phyloP scores from a whole-genome alignment of 2,113 vertebrate species.

The Acrocephalus kingi region DNA sequence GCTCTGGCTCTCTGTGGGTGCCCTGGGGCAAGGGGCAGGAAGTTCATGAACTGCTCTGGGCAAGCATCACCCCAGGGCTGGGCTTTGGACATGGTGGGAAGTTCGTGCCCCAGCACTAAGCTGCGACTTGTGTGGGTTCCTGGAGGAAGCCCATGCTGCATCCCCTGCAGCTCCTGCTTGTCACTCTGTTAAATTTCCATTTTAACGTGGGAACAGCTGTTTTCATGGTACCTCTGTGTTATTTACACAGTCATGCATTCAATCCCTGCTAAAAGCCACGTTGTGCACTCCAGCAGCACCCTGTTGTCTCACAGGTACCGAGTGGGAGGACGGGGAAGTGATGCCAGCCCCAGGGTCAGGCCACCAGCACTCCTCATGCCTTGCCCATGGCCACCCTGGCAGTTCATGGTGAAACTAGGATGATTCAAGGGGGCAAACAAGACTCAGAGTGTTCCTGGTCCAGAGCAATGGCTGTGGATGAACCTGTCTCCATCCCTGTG shows the following conservation, averaged over 20 bases:
- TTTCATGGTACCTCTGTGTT: slow-evolving; percentile 62
- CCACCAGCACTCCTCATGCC: background rate
- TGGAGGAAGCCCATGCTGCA: background rate
- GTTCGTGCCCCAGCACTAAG: background rate
- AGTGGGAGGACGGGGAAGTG: background rate
- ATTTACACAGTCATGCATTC: slow-evolving; percentile 58
- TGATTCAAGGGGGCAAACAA: background rate
- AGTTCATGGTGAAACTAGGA: background rate
- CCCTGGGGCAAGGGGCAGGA: fast-evolving
- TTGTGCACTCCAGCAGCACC: background rate
- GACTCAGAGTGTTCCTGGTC: background rate
- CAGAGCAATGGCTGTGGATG: background rate
- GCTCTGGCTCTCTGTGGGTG: background rate
- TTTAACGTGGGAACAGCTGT: slow-evolving; percentile 62
- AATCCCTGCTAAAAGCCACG: slow-evolving; percentile 27
- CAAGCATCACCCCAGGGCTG: background rate
- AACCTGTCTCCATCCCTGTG: background rate
- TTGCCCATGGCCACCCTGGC: background rate
- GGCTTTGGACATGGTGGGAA: background rate
- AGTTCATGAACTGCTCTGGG: background rate
- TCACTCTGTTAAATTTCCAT: slow-evolving; percentile 61
- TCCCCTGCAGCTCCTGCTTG: slow-evolving; percentile 4
- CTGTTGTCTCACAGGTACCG: background rate
- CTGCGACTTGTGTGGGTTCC: background rate
- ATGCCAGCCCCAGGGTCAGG: background rate